Percentiles rank a stretch among this genome's conserved stretches.
phyloP scores from a whole-genome alignment of 2,888 invertebrate species.

The Erynnis tages region DNA sequence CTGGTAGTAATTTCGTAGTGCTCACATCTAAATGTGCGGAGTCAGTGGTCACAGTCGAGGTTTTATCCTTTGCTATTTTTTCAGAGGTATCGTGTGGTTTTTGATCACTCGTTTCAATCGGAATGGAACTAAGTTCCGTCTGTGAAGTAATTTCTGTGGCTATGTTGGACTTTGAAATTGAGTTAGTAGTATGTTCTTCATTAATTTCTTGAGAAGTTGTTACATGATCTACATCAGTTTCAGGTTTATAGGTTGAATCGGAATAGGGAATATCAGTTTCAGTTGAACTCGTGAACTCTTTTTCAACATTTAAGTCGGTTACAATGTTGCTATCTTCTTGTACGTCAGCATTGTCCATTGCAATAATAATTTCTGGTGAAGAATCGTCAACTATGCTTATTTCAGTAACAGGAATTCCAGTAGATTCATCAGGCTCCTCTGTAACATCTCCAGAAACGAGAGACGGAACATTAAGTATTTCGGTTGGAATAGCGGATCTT shows the following conservation, averaged over 20 bases:
- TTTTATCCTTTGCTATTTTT: constrained; percentile 49
- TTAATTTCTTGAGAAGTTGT: constrained; percentile 39
- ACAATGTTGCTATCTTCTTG: constrained; percentile 7
- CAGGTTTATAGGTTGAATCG: constrained; percentile 24
- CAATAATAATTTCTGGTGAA: constrained; percentile 24
- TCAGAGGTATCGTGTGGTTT: constrained; percentile 63
- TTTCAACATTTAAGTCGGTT: constrained; percentile 14
- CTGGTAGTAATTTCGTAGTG: constrained; percentile 43
- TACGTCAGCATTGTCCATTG: constrained; percentile 3
- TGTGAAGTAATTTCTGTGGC: constrained; percentile 66
- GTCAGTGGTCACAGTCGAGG: constrained; percentile 45
- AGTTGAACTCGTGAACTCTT: constrained; percentile 23
- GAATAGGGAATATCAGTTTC: constrained; percentile 26
- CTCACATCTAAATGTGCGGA: constrained; percentile 36
- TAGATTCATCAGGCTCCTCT: constrained; percentile 47
- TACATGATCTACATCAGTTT: constrained; percentile 26
- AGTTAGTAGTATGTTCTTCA: constrained; percentile 51
- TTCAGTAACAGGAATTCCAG: constrained; percentile 37
- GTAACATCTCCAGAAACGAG: constrained; percentile 50
- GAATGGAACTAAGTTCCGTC: constrained; percentile 68
- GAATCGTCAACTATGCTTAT: constrained; percentile 33
- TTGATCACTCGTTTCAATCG: constrained; percentile 71
- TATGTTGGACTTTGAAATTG: constrained; percentile 51
- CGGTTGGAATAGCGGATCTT: constrained; percentile 65
- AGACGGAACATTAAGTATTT: constrained; percentile 56